These are phyloP conservation scores for Torymus auratus DNA, from an alignment of 2,888 invertebrate genomes.

Conservation along the genomic window DNA sequence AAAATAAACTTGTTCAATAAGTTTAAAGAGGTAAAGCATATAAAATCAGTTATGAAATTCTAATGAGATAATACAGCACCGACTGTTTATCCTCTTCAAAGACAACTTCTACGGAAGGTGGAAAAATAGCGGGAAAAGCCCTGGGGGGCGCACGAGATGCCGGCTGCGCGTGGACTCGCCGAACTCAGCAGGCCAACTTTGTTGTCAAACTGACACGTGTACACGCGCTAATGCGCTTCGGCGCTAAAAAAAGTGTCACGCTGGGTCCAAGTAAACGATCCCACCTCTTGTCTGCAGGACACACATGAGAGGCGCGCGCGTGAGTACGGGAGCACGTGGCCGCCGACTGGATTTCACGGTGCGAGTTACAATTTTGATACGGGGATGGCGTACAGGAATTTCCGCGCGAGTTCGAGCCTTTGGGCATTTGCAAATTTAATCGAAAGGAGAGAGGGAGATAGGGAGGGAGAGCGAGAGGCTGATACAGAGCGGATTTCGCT, in stretches of 20 bases:
- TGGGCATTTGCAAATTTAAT: constrained; percentile 46
- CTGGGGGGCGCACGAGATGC: not conserved
- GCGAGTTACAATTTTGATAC: constrained; percentile 20
- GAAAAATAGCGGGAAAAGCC: no score
- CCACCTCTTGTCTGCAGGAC: no score
- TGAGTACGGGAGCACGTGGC: not conserved
- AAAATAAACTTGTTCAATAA: no score
- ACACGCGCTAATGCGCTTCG: constrained; percentile 13
- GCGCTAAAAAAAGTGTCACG: not conserved
- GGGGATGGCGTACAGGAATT: constrained; percentile 20
- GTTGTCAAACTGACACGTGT: constrained; percentile 72
- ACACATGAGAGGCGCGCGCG: not conserved
- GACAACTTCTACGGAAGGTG: not conserved
- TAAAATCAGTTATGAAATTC: no score
- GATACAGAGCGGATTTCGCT: constrained; percentile 21
- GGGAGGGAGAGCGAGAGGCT: constrained; percentile 21
- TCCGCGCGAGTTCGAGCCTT: constrained; percentile 33
- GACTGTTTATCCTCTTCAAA: no score
- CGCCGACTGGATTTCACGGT: not conserved
- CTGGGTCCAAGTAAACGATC: no score
- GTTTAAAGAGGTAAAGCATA: no score
- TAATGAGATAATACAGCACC: no score
- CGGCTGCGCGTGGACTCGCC: constrained; percentile 54
- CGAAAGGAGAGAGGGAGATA: constrained; percentile 12
- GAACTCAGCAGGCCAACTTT: constrained; percentile 66